These are phyloP conservation scores for Bombus balteatus DNA, from an alignment of 1,140 invertebrate genomes.

Conservation along the genomic window DNA sequence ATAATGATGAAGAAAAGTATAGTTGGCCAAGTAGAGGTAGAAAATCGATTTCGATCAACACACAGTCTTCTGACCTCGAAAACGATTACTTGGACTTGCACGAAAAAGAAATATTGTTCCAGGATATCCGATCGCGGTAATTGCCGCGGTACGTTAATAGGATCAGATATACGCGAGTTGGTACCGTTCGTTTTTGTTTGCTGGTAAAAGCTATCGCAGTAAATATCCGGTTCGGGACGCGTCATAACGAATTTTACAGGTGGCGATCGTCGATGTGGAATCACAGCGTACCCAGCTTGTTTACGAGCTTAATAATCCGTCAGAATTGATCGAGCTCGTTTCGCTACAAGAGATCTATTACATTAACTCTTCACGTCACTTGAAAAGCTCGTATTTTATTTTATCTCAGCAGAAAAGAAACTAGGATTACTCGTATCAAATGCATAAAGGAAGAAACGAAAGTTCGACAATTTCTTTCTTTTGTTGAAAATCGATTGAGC, in stretches of 20 bases:
- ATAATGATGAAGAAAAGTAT: background rate
- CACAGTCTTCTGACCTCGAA: background rate
- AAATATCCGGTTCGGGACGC: conserved; percentile 15
- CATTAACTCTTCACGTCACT: background rate
- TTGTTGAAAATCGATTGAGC: no score
- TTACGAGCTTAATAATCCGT: conserved; percentile 17
- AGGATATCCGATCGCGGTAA: conserved; percentile 31
- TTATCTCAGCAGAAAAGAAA: background rate
- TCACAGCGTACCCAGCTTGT: background rate
- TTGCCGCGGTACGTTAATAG: conserved; percentile 19
- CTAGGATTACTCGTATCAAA: background rate
- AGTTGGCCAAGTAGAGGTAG: background rate
- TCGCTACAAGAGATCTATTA: background rate
- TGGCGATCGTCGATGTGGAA: conserved; percentile 6
- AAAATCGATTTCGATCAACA: background rate
- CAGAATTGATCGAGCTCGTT: background rate
- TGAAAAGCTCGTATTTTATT: background rate
- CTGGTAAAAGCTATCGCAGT: conserved; percentile 20
- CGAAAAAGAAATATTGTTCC: conserved; percentile 31
- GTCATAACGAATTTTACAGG: conserved; percentile 13
- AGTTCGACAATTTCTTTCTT: background rate
- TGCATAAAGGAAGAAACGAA: no score
- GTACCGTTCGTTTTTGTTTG: conserved; percentile 15
- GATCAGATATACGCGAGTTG: conserved; percentile 30
- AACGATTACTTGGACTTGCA: background rate